These are phyloP conservation scores for Monopterus albus DNA, from an alignment of 2,113 vertebrate species.

Conservation along the genomic window DNA sequence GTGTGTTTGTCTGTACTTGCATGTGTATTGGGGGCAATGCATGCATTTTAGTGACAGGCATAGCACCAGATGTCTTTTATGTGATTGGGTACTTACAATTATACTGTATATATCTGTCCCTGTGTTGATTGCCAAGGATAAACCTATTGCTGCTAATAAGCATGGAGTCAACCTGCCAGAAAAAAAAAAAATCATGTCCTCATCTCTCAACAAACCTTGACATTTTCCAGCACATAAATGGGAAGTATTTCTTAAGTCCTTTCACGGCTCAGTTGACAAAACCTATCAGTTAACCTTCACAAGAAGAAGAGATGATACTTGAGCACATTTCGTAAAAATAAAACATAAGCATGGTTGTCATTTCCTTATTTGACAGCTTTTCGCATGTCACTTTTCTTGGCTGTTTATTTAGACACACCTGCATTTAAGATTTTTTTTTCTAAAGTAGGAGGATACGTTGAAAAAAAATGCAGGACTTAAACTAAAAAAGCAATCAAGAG, in stretches of 20 bases:
- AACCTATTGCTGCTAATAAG: conserved; percentile 79
- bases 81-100: conserved; percentile 67
- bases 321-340: conserved; percentile 71
- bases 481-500: conserved; percentile 5
- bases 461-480: too few relatives aligned
- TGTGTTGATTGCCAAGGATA: conserved; percentile 77
- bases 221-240: conserved; percentile 76
- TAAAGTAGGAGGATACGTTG: background rate
- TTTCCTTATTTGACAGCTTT: conserved; percentile 68
- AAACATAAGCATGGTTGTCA: conserved; percentile 60
- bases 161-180: conserved; percentile 69
- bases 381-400: conserved; percentile 30
- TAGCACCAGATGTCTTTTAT: conserved; percentile 54
- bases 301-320: conserved; percentile 76
- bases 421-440: conserved; percentile 5
- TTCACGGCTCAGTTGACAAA: conserved; percentile 80
- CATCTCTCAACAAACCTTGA: conserved; percentile 82
- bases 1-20: conserved; percentile 8
- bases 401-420: conserved; percentile 41
- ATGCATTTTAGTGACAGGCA: conserved; percentile 52
- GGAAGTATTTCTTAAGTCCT: conserved; percentile 82
- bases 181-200: conserved; percentile 72
- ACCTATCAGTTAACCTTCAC: conserved; percentile 83
- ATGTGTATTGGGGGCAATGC: background rate
- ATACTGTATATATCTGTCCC: conserved; percentile 61